Percentiles rank a stretch among this genome's conserved stretches.
Conservation (phyloP, 2,797 vertebrate genomes). For the Ctenopoma multispine region DNA sequence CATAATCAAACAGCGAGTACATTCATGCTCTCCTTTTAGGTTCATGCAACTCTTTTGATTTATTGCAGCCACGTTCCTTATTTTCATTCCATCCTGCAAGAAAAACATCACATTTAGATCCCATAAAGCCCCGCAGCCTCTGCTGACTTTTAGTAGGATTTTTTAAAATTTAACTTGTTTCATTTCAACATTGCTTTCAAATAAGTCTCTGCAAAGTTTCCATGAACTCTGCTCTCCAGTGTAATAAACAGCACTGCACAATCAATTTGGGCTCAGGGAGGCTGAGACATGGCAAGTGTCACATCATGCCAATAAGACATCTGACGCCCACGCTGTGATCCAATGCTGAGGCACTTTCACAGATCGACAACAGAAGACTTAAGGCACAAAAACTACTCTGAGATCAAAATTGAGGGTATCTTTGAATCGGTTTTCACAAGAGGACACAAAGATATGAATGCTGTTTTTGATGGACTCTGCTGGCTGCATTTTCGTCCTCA, state of each 20-base stretch:
- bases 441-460: conserved; percentile 23
- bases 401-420: conserved; percentile 44
- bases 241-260: conserved; percentile 8
- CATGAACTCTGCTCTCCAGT: conserved; percentile 30
- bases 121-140: not conserved
- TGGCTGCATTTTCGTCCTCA: conserved; percentile 33
- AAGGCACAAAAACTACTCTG: conserved; percentile 18
- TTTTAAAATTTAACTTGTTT: not conserved
- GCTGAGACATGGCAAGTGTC: conserved; percentile 43
- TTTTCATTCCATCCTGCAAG: conserved; percentile 11
- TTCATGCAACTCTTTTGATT: not conserved
- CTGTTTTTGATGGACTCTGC: conserved; percentile 24
- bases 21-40: conserved; percentile 17
- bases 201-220: conserved; percentile 26
- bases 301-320: conserved; percentile 40
- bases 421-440: conserved; percentile 31
- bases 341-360: conserved; percentile 16
- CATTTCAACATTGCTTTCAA: conserved; percentile 27
- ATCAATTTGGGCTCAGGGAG: conserved; percentile 24
- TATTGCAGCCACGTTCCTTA: not conserved
- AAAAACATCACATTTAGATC: conserved; percentile 8
- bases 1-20: not conserved
- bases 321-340: conserved; percentile 27
- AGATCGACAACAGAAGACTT: conserved; percentile 34
- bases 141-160: not conserved